Base-by-base conservation (phyloP, 1,140 invertebrate species). In the Ruditapes philippinarum region DNA sequence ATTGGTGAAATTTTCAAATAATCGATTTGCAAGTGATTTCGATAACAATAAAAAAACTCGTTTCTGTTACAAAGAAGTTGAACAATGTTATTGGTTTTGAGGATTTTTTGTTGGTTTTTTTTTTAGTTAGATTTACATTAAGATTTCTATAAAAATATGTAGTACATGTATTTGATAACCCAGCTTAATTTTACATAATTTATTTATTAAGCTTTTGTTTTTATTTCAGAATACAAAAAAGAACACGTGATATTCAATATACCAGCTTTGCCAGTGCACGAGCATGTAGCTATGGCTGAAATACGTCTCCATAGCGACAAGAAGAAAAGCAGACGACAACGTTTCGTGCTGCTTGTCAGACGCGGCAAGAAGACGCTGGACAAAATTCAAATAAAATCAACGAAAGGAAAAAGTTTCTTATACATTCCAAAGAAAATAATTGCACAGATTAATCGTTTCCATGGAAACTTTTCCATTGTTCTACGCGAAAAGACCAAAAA, bases 381-480 rank as follows among this genome's bases (percentile, higher is more conserved):
- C 22, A 92, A 90, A 80, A 28, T 90, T 0, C 70, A 82, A 62
- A 4, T 91, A 1, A 85, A 82, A 57, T 49, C 79, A 31, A 65
- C 28, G 14, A 51, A 78, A 17, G 57, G 38, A 17, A 84, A 80
- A 5, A 86, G 92, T 36, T 40, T 36, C 1, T 73, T 91, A 25
- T 90, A 90, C 62, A 57, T 94, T 40, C 91, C 81, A n/a, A 51
- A 83, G 38, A 51, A 83, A 14, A 57, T 92, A 25, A 33, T 73
- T 12, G 60, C 88, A 19, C 89, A 83, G 78, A 79, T 94, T 14
- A 92, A 93, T 65, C 57, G 54, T 60, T 86, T 88, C 54, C 83
- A 92, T 45, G 92, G 92, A 31, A 91, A 92, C 51, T 49, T 94
- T 31, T 90, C 80, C 5, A 82, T 93, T n/a, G 45, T 81, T 1